Evolutionary conservation across 2,888 invertebrate species (phyloP), one percentile per base, ranked within the genome.

Genomic region (Ophraella communa): DNA sequence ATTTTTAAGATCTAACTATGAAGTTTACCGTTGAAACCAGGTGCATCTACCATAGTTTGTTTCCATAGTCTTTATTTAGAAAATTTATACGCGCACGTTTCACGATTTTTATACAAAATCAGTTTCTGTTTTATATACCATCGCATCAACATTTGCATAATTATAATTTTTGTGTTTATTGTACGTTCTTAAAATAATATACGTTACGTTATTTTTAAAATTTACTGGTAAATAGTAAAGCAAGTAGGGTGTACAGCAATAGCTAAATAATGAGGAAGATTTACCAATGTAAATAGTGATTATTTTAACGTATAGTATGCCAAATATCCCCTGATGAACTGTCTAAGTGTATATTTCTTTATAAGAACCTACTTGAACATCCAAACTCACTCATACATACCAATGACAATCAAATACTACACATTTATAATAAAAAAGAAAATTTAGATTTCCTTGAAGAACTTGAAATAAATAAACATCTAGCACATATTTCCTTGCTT

Each of bases 111-210:
- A 47, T 47, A 47, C 47, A 47, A 47, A 23, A 47, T 47, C 44
- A 14, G 30, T 45, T 17, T 57, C 57, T 57, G 57, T 24, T 57
- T 21, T n/a, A 30, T 57, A 20, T 57, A 17, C 27, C 27, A 45
- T 57, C 30, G 30, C 57, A 57, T 57, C 57, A 57, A 57, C 57
- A 57, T 45, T 57, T 57, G 47, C 57, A 57, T 57, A 33, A 45
- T 57, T 57, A 45, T 20, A 45, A 30, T 47, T 57, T 45, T 45
- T 21, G 1, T 45, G 45, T 45, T 45, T 45, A 45, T 45, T 45
- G 21, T 21, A 20, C 14, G n/a, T 11, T 45, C 45, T 45, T 45
- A 21, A 20, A 45, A 45, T 45, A 45, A 45, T 45, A 45, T 45
- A 45, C 45, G 45, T 21, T 45, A n/a, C n/a, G 45, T 45, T 45